Percentiles rank a stretch among this genome's conserved stretches.
Evolutionary conservation across 1,140 invertebrate species (phyloP).

Genomic region (Mylabris phalerata): DNA sequence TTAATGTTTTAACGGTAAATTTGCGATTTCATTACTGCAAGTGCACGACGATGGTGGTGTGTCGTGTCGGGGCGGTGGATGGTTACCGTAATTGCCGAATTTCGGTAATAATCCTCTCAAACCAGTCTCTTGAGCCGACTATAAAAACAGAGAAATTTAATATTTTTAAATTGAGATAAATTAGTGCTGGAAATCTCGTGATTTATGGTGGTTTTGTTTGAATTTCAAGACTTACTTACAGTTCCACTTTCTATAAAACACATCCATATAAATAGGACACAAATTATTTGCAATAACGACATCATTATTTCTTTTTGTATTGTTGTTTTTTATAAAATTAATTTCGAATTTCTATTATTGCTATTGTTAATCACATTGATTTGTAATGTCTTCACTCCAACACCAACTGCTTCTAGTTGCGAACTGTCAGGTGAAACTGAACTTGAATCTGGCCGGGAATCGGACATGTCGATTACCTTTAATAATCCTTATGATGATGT

Average conservation of each 20-base stretch:
- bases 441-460: slow-evolving; percentile 10
- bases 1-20: background rate
- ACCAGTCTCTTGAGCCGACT: slow-evolving; percentile 2
- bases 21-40: slow-evolving; percentile 33
- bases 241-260: slow-evolving; percentile 11
- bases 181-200: background rate
- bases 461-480: slow-evolving; percentile 14
- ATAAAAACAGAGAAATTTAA: background rate
- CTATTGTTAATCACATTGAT: background rate
- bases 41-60: slow-evolving; percentile 40
- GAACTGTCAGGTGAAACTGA: slow-evolving; percentile 9
- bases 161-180: background rate
- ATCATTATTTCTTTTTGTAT: background rate
- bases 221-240: slow-evolving; percentile 13
- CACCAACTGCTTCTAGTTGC: slow-evolving; percentile 16
- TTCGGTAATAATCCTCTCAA: slow-evolving; percentile 14
- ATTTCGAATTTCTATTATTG: background rate
- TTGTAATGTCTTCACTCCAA: slow-evolving; percentile 6
- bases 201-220: too few relatives aligned
- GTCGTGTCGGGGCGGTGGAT: slow-evolving; percentile 40
- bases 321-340: background rate
- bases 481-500: background rate
- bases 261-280: slow-evolving; percentile 1
- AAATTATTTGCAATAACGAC: slow-evolving; percentile 2
- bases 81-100: slow-evolving; percentile 31